A percentile compares a stretch with the other conserved stretches of the same genome.
phyloP scores from a whole-genome alignment of 1,140 invertebrate genomes.

The Schlechtendalia chinensis region DNA sequence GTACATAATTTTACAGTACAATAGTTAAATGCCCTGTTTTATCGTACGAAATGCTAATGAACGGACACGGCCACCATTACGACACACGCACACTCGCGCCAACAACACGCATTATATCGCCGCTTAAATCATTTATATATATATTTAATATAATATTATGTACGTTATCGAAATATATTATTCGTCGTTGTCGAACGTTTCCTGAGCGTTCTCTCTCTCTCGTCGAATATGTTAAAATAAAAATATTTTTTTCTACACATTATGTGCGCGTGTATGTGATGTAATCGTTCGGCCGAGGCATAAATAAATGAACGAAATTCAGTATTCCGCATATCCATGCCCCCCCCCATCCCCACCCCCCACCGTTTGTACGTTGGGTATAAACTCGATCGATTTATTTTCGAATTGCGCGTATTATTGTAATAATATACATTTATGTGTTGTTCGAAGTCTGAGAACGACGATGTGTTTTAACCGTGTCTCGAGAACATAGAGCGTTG shows the following conservation, averaged over 20 bases:
- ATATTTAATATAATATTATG: not conserved
- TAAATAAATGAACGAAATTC: slow-evolving; percentile 3
- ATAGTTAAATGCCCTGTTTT: slow-evolving; percentile 50
- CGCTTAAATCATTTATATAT: slow-evolving; percentile 32
- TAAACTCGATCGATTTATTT: slow-evolving; percentile 22
- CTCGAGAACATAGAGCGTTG: too few relatives aligned
- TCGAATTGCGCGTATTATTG: too few relatives aligned
- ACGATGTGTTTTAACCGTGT: too few relatives aligned
- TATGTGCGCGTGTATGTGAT: not conserved
- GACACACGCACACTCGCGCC: not conserved
- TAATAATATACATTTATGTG: too few relatives aligned
- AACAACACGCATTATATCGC: not conserved
- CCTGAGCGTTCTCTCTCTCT: too few relatives aligned
- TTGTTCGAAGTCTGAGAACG: too few relatives aligned
- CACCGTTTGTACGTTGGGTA: not conserved
- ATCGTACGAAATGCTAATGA: slow-evolving; percentile 49
- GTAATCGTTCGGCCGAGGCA: not conserved
- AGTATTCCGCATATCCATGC: not conserved
- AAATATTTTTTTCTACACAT: not conserved
- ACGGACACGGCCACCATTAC: slow-evolving; percentile 16
- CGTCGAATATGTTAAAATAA: slow-evolving; percentile 25
- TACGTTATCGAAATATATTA: slow-evolving; percentile 14
- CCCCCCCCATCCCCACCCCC: too few relatives aligned
- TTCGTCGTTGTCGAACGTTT: not conserved
- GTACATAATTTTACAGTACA: slow-evolving; percentile 48